Percentiles rank a stretch among this genome's conserved stretches.
These are phyloP conservation scores for Onychorhynchus coronatus DNA, from an alignment of 2,113 vertebrate genomes.

Conservation along the genomic window DNA sequence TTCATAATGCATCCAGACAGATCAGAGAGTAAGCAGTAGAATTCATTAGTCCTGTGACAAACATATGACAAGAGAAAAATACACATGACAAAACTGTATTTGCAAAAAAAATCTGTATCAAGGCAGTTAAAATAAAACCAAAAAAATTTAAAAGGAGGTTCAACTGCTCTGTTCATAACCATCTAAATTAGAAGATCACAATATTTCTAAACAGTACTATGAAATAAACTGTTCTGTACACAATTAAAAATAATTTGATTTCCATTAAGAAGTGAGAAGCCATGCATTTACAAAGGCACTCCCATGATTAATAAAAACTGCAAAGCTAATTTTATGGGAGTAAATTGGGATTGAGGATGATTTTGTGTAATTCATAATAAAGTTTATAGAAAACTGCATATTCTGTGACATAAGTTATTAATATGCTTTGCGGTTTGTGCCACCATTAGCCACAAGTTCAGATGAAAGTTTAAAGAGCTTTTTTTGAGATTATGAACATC, in stretches of 20 bases:
- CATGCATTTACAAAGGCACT: not conserved
- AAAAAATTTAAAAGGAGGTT: not conserved
- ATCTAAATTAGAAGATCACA: not conserved
- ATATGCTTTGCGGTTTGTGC: not conserved
- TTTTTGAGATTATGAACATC: not conserved
- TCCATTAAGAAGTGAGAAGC: not conserved
- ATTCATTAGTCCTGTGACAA: not conserved
- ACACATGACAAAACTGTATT: not conserved
- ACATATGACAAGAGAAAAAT: not conserved
- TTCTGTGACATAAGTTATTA: not conserved
- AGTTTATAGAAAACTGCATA: not conserved
- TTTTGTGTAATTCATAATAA: not conserved
- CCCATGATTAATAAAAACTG: not conserved
- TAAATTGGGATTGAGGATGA: not conserved
- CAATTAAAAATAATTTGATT: not conserved
- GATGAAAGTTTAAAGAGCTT: not conserved
- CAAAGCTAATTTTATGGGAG: not conserved
- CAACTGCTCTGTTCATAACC: not conserved
- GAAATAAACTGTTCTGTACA: not conserved
- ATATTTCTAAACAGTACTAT: not conserved
- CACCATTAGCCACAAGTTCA: not conserved
- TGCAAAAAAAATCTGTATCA: not conserved
- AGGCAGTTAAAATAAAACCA: not conserved
- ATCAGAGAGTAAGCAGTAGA: not conserved
- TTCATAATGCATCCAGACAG: not conserved